These are phyloP conservation scores for Istiophorus platypterus DNA, from an alignment of 2,113 vertebrate genomes.

Conservation along the genomic window DNA sequence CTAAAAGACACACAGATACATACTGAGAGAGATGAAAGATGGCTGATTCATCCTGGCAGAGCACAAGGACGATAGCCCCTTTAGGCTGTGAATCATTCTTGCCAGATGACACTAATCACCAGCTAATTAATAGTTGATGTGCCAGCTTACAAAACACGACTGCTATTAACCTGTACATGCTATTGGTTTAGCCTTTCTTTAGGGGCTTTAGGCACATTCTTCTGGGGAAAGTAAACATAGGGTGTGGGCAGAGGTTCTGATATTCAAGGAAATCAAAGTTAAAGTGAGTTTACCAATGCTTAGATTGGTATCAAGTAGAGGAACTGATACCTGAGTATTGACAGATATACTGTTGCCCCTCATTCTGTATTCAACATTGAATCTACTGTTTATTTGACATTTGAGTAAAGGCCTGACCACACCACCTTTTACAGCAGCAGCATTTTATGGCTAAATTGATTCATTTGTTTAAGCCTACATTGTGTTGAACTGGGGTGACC, in stretches of 20 bases:
- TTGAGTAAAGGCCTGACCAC: neutral
- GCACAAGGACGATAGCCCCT: conserved; percentile 87
- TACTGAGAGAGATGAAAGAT: conserved; percentile 1
- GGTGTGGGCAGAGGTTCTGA: neutral
- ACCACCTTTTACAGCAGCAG: neutral
- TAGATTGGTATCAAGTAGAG: neutral
- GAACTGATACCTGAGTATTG: neutral
- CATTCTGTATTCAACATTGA: neutral
- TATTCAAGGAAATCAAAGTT: conserved; percentile 27
- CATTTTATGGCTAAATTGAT: neutral
- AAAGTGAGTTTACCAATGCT: neutral
- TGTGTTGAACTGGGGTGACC: neutral
- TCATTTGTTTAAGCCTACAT: neutral
- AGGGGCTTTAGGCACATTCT: conserved; percentile 61
- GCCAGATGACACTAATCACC: conserved; percentile 91
- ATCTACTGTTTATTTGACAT: neutral
- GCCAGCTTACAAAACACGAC: conserved; percentile 85
- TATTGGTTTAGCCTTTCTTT: conserved; percentile 81
- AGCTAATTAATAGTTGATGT: conserved; percentile 93
- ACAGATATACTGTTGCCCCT: neutral
- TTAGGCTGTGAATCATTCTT: conserved; percentile 88
- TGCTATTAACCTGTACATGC: conserved; percentile 85
- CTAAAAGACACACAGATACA: conserved; percentile 18
- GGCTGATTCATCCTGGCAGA: conserved; percentile 81
- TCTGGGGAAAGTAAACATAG: conserved; percentile 9